A percentile compares a stretch with the other conserved stretches of the same genome.
Conservation (phyloP, 1,140 invertebrate species). For the Scaptomyza pallida region DNA sequence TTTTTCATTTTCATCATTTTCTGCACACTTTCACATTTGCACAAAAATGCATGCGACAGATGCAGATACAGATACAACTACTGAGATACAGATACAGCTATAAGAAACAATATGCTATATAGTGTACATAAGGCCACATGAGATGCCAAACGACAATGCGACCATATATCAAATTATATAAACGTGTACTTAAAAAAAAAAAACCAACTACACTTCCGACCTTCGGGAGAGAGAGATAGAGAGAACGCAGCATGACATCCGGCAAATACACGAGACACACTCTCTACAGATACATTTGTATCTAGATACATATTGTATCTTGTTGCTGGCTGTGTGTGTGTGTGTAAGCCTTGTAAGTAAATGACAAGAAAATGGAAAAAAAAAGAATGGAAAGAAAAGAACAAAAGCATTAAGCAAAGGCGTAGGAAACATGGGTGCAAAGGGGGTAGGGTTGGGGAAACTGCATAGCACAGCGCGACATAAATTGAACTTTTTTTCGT, state of each 20-base stretch:
- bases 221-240: conserved; percentile 49
- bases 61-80: conserved; percentile 13
- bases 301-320: conserved; percentile 34
- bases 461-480: conserved; percentile 68
- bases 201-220: conserved; percentile 70
- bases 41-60: conserved; percentile 32
- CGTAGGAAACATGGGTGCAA: neutral
- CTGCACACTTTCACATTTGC: conserved; percentile 43
- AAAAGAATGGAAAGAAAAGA: conserved; percentile 49
- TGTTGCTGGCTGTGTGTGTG: neutral
- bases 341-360: conserved; percentile 68
- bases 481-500: conserved; percentile 71
- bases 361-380: conserved; percentile 48
- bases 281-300: conserved; percentile 17
- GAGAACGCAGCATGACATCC: conserved; percentile 71
- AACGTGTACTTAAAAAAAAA: conserved; percentile 75
- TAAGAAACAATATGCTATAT: conserved; percentile 13
- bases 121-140: conserved; percentile 42
- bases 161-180: conserved; percentile 80
- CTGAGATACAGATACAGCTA: conserved; percentile 36
- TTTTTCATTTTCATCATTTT: too few species aligned
- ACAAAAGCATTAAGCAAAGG: conserved; percentile 57
- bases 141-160: conserved; percentile 74
- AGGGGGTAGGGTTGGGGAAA: conserved; percentile 2
- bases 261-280: conserved; percentile 62